Conservation (phyloP, 2,888 invertebrate species). For the Caenorhabditis doughertyi region DNA sequence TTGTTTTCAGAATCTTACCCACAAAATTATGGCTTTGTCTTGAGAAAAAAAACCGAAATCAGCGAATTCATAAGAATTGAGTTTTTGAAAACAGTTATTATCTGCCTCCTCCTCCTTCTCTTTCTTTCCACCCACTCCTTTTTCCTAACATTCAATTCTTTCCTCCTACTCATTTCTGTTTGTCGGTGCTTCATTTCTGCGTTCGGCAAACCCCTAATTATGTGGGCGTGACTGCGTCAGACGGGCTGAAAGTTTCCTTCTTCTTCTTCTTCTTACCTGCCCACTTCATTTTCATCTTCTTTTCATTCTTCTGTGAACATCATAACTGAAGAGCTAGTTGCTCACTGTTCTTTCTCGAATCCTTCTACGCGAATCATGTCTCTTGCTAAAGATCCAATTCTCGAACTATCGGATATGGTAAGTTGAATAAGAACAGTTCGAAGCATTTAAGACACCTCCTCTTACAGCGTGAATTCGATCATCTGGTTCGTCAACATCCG, state of each 20-base stretch:
- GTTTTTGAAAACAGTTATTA: conserved; percentile 30
- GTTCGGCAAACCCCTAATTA: conserved; percentile 50
- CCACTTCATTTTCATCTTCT: conserved; percentile 25
- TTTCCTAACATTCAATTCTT: background rate
- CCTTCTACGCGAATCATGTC: background rate
- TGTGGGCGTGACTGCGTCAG: conserved; percentile 58
- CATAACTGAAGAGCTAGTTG: conserved; percentile 20
- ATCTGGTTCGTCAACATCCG: conserved; percentile 66
- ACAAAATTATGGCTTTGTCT: too few species aligned
- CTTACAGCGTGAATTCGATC: conserved; percentile 78
- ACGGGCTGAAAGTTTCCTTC: conserved; percentile 32
- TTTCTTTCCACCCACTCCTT: background rate
- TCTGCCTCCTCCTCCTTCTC: background rate
- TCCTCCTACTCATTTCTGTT: conserved; percentile 45
- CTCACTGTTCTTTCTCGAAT: background rate
- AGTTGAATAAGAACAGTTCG: too few species aligned
- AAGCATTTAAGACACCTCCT: too few species aligned
- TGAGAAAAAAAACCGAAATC: background rate
- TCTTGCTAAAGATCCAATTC: conserved; percentile 44
- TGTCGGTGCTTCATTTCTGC: conserved; percentile 35
- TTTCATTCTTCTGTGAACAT: background rate
- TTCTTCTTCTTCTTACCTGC: conserved; percentile 20
- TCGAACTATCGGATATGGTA: conserved; percentile 52
- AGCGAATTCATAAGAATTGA: background rate
- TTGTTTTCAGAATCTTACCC: conserved; percentile 2